Evolutionary conservation across 2,888 invertebrate species (phyloP).

Genomic region (Priapulus caudatus): DNA sequence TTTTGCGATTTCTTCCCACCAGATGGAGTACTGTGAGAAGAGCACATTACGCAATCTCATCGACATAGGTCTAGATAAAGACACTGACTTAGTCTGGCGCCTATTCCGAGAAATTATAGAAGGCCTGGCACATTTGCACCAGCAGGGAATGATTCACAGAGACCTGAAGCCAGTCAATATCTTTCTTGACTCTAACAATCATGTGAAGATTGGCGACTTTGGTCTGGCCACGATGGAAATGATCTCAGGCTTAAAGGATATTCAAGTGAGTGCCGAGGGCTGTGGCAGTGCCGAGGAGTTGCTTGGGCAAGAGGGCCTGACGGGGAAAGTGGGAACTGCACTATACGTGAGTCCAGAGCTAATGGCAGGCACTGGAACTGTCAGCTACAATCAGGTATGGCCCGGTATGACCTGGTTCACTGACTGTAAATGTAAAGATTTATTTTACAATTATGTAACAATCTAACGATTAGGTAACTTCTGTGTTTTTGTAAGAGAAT

Average conservation of each 20-base stretch:
- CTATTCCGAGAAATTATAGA: conserved; percentile 89
- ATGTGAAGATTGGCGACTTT: conserved; percentile 96
- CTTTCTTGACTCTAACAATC: conserved; percentile 77
- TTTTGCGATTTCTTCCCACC: conserved; percentile 35
- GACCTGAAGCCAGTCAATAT: conserved; percentile 62
- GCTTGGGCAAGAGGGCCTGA: conserved; percentile 35
- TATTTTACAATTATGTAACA: conserved; percentile 9
- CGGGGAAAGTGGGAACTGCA: conserved; percentile 82
- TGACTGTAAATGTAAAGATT: conserved; percentile 8
- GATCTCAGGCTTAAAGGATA: conserved; percentile 28
- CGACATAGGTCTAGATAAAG: conserved; percentile 61
- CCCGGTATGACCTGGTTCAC: conserved; percentile 4
- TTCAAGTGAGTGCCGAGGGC: conserved; percentile 14
- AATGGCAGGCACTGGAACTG: conserved; percentile 51
- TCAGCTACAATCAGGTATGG: conserved; percentile 55
- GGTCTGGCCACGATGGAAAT: conserved; percentile 79
- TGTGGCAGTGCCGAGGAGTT: conserved; percentile 14
- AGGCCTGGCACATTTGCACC: conserved; percentile 78
- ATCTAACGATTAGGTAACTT: conserved; percentile 7
- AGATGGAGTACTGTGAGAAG: conserved; percentile 99
- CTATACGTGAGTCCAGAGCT: conserved; percentile 91
- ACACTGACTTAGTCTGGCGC: conserved; percentile 71
- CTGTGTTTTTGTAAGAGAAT: background rate
- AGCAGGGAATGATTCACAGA: conserved; percentile 53
- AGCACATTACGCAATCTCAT: conserved; percentile 66